These are phyloP conservation scores for Rhagoletis zephyria DNA, from an alignment of 1,140 invertebrate genomes.

Conservation along the genomic window DNA sequence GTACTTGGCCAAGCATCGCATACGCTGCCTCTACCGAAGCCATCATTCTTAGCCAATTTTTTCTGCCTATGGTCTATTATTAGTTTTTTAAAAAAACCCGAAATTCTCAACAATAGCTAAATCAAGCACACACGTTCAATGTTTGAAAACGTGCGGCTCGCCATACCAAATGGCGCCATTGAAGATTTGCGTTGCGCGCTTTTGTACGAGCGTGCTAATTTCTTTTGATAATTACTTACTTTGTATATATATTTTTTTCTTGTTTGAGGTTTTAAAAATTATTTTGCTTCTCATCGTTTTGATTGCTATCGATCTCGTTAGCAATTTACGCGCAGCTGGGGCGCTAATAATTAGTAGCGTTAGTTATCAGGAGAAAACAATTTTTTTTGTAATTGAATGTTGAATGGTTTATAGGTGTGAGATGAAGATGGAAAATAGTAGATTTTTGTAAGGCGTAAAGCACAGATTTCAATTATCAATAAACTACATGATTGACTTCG, in stretches of 20 bases:
- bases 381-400: neutral
- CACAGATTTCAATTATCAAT: neutral
- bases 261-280: neutral
- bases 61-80: too few relatives aligned
- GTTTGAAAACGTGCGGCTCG: neutral
- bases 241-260: neutral
- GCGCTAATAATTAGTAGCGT: neutral
- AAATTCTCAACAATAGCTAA: neutral
- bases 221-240: neutral
- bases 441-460: neutral
- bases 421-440: neutral
- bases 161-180: neutral
- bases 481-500: too few relatives aligned
- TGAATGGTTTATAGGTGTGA: neutral
- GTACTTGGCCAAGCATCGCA: neutral
- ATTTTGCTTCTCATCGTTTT: slow-evolving; percentile 17
- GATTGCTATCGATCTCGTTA: slow-evolving; percentile 45
- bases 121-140: slow-evolving; percentile 32
- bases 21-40: neutral
- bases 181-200: neutral
- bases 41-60: too few relatives aligned
- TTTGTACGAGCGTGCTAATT: slow-evolving; percentile 11
- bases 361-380: neutral
- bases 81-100: neutral
- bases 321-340: slow-evolving; percentile 1